Base-by-base conservation (phyloP, 53 echinoderm and acorn worm genomes). In the Antedon mediterranea region DNA sequence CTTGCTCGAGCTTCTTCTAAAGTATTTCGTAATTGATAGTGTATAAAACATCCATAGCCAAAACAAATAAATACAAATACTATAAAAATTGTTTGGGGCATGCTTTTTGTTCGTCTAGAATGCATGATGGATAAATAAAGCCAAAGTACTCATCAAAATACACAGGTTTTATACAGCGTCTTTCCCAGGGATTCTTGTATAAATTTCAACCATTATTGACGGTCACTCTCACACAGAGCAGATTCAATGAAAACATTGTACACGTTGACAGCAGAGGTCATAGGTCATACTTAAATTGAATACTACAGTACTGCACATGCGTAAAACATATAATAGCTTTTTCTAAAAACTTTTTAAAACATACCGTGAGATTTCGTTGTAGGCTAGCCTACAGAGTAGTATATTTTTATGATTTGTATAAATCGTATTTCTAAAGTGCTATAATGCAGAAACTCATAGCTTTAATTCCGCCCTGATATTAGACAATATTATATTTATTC, bases 1-100 rank as follows among this genome's bases (percentile, higher is more conserved):
- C 85, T 83, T 31, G 83, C 83, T 32, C 80, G 78, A 0, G 97
- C 86, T 27, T 89, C 91, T 71, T 91, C 83, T n/a, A 92, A 71
- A 29, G 77, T 81, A 73, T 89, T 82, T 32, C 85, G 85, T 23
- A 93, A 73, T 72, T 93, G 83, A 71, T 83, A 89, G 76, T 89
- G 90, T 5, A 88, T 76, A 76, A 79, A 81, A 43, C 79, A 73
- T 43, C 76, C 85, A 76, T 85, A 85, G 4, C 81, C 85, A 43
- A 85, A 14, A 41, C 80, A 81, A 8, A 85, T 27, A 30, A 81
- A 37, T n/a, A 76, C 44, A 2, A 79, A 27, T 8, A 85, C 71
- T 4, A 81, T 43, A 0, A 85, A 43, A 76, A 85, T 81, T 28
- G 81, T 81, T 23, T 80, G 85, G 20, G 76, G 28, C 77, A 84